phyloP scores from a whole-genome alignment of 2,113 vertebrate genomes.

The Dipodomys spectabilis region DNA sequence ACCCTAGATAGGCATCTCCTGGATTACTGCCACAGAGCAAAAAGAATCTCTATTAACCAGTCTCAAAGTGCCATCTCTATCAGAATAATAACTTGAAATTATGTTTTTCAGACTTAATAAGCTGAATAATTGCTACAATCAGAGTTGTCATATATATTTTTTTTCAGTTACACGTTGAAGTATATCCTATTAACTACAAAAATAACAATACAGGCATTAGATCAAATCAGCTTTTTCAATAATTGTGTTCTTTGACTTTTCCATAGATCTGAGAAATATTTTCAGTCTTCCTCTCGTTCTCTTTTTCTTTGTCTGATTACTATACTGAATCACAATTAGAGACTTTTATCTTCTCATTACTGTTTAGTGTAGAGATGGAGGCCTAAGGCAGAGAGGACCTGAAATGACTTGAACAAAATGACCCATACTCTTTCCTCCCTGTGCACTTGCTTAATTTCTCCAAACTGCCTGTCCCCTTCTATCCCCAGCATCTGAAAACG shows the following conservation, averaged over 20 bases:
- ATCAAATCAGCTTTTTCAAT: neutral
- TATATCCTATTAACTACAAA: neutral
- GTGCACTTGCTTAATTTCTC: neutral
- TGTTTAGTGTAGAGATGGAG: neutral
- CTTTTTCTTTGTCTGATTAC: neutral
- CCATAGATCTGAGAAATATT: neutral
- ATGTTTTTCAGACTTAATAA: neutral
- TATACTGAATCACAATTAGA: neutral
- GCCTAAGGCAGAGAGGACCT: neutral
- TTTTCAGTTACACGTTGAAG: neutral
- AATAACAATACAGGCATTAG: neutral
- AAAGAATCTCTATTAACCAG: neutral
- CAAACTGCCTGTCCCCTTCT: neutral
- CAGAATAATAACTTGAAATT: neutral
- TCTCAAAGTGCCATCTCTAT: neutral
- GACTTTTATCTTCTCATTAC: neutral
- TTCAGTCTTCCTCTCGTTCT: neutral
- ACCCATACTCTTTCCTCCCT: neutral
- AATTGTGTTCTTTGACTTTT: neutral
- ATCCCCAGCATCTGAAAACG: neutral
- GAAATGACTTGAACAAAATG: neutral
- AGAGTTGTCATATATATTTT: neutral
- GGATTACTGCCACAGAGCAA: neutral
- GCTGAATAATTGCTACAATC: neutral
- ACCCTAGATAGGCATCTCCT: neutral